Evolutionary conservation across 2,113 vertebrate genomes (phyloP), one percentile per base, ranked within the genome.

Genomic region (Bagarius yarrelli): DNA sequence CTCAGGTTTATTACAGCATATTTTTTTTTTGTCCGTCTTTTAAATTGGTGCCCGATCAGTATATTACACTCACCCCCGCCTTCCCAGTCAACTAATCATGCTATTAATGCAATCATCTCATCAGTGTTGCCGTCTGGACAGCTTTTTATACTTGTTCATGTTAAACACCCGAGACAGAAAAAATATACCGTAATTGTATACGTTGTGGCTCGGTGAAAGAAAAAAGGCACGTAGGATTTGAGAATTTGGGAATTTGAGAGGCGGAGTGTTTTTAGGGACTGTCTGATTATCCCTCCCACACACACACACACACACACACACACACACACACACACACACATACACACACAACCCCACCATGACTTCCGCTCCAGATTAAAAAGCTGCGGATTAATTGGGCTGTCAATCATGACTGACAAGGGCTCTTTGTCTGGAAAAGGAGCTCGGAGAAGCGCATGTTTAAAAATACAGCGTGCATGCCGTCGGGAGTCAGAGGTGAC

Each of bases 301-400:
- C 44, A 47, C 9, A 47, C 44, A 47, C 44, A 47, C 44, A 47
- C 44, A 47, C 44, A 47, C n/a, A n/a, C n/a, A n/a, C n/a, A n/a
- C n/a, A n/a, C 44, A 47, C 44, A 47, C 44, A 47, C 36, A 40
- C 44, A 47, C 44, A 47, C 9, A 47, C 44, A 47, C 44, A 47
- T 8, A 47, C 44, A 47, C 44, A 47, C 44, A 47, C 4, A 47
- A 6, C 63, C 81, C 47, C 77, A 30, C 44, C 66, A 56, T 70
- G 67, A 69, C 84, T 85, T 56, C 40, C 6, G 78, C 79, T 70
- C 25, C 75, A 83, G 81, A 86, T 84, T 86, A 87, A 76, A 86
- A 82, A 75, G 70, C 70, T 72, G 82, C 79, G 81, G 78, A 86
- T 88, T 88, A 88, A 88, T 90, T 88, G 83, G 74, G 32, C 81